Evolutionary conservation across 1,140 invertebrate genomes (phyloP), one percentile per base, ranked within the genome.

Genomic region (Drosophila funebris): DNA sequence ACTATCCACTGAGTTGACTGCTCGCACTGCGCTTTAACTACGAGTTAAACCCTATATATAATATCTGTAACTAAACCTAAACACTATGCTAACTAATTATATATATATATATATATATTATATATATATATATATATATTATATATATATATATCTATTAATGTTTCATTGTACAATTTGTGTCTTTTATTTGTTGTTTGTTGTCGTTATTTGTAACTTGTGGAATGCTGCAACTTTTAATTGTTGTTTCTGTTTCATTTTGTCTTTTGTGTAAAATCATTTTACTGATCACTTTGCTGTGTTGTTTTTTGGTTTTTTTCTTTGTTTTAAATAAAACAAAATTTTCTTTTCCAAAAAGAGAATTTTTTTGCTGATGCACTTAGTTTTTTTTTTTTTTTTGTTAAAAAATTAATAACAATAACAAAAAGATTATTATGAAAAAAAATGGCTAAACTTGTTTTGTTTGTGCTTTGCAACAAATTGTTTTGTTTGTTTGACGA

Each of bases 371-470:
- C 16, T 73, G 61, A 39, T 61, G 64, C 62, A 73, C 62, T 71
- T 69, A 68, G 57, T 63, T 69, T 73, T 63, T 63, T 33, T 48
- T 60, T 50, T 64, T 70, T 64, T 72, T 36, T 73, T 89, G 80
- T 76, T 89, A 89, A 89, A 89, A 62, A 89, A 89, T 85, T 84
- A 84, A 89, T 89, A 89, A 89, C 84, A 89, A 89, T 89, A 88
- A 87, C 78, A 87, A 87, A 82, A 80, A 75, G 75, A 76, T 69
- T 82, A 78, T 78, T 61, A 71, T 77, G 62, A 88, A 78, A 83
- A 22, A 78, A 88, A 88, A 88, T 88, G 83, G 83, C 83, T 88
- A 69, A 67, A 81, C 72, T 78, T 66, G 61, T 80, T 50, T 68
- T 57, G 31, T 70, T 82, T 83, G 83, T 88, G 84, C 83, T 89